phyloP scores from a whole-genome alignment of 2,797 vertebrate species.

The Protonibea diacanthus region DNA sequence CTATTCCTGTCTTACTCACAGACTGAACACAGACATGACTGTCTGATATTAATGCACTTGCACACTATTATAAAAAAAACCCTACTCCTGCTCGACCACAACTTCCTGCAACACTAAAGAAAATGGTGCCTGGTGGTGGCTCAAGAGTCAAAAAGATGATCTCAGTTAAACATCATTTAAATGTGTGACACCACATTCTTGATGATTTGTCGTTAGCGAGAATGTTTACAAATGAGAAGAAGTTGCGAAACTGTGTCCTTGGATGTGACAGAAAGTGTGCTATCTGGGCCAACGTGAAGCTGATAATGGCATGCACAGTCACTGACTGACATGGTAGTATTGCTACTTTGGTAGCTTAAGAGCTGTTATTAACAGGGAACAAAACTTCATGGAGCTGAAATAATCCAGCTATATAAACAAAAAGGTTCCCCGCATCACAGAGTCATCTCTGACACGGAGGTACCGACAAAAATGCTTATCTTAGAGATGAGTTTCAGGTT shows the following conservation, averaged over 20 bases:
- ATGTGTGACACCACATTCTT: conserved; percentile 9
- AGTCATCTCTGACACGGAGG: not conserved
- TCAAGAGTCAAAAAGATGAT: conserved; percentile 13
- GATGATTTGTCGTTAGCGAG: not conserved
- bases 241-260: conserved; percentile 1
- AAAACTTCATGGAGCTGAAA: not conserved
- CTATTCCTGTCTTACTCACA: not conserved
- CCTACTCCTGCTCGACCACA: conserved; percentile 13
- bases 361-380: not conserved
- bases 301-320: not conserved
- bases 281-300: not conserved
- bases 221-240: conserved; percentile 18
- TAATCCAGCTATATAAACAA: not conserved
- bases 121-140: not conserved
- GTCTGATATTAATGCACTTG: conserved; percentile 13
- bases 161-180: conserved; percentile 24
- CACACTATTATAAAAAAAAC: conserved; percentile 8
- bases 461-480: conserved; percentile 7
- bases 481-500: conserved; percentile 16
- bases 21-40: conserved; percentile 10
- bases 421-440: not conserved
- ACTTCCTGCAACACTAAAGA: conserved; percentile 42
- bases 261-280: conserved; percentile 17
- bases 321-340: not conserved
- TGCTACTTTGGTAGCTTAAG: not conserved